Base-by-base conservation (phyloP, 1,140 invertebrate genomes). In the Proales similis region DNA sequence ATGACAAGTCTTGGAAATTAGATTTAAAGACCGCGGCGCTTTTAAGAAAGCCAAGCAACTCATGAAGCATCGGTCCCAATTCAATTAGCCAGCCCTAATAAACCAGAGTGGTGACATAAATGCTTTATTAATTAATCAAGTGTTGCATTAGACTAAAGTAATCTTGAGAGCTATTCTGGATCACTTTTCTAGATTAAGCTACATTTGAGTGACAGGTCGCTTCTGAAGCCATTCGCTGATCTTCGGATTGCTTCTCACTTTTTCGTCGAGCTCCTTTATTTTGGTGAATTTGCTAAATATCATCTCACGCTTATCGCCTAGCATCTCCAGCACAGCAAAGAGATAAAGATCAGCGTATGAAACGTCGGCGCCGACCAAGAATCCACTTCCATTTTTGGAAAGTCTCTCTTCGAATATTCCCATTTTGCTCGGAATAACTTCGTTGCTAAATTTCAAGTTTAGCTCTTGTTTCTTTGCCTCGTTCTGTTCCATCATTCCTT, bases 401-500 rank as follows among this genome's bases (percentile, higher is more conserved):
- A 53, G 17, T 53, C 49, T 33, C n/a, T 38, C 32, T 24, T 53
- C 49, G 42, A 53, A 53, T 39, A 53, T 39, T 19, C 19, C 29
- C 4, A 53, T n/a, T 5, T 7, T 42, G 45, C 45, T 57, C 30
- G 36, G 51, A 4, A 57, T 39, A 4, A 27, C 32, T 26, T 57
- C 51, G 3, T 24, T 27, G 12, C 11, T 17, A 1, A 14, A 39
- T 42, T 57, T 57, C 19, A 29, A 30, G 9, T 4, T 3, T 0
- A 26, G 1, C 45, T 57, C 51, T 9, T 12, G n/a, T 27, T 57
- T 39, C 11, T 29, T 26, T 4, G 36, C 26, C 45, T 57, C 51
- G 32, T 57, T 42, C 45, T 57, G 39, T 57, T 57, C 51, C 11
- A 42, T 42, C 9, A 42, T 26, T 42, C 39, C 27, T 43, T 57